Evolutionary conservation across 1,140 invertebrate genomes (phyloP), one percentile per base, ranked within the genome.

Genomic region (Drosophila orena): DNA sequence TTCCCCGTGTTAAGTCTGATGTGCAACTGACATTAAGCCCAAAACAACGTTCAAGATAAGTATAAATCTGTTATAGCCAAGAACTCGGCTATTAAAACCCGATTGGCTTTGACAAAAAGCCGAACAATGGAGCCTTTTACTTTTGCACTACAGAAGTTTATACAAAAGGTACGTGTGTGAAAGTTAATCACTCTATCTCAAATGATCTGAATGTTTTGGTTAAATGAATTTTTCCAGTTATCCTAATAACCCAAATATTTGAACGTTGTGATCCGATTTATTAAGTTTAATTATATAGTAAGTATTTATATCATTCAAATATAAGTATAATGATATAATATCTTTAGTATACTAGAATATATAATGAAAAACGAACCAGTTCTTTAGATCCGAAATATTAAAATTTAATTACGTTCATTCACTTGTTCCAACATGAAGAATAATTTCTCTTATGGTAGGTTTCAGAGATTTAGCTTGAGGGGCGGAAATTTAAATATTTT

Each of bases 11-110:
- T 43, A 61, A 46, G 47, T 79, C 77, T 69, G 58, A 79, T 69
- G 75, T 78, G 44, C 64, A 77, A 38, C 78, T 85, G 78, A 75
- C 75, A 86, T 86, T 81, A 81, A 81, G 66, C 40, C 47, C 17
- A 61, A 79, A 60, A 50, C 66, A 64, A 77, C 49, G 47, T 38
- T 50, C 15, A 22, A 55, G 61, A 44, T 62, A 61, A 76, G 81
- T 81, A 77, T 56, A 62, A 74, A 79, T 64, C 43, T 34, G 55
- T 22, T 40, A 52, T 49, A 47, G 34, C 46, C 57, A 55, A 65
- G 38, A 73, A 61, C 60, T 42, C 49, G 54, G 50, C 66, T 71
- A 79, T 88, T 69, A 66, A 70, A 47, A 59, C 57, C 57, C 42
- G 55, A 78, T 83, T 61, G 43, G 34, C 14, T 61, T 40, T 40